Evolutionary conservation across 2,888 invertebrate species (phyloP), one percentile per base, ranked within the genome.

Genomic region (Nowickia ferox): DNA sequence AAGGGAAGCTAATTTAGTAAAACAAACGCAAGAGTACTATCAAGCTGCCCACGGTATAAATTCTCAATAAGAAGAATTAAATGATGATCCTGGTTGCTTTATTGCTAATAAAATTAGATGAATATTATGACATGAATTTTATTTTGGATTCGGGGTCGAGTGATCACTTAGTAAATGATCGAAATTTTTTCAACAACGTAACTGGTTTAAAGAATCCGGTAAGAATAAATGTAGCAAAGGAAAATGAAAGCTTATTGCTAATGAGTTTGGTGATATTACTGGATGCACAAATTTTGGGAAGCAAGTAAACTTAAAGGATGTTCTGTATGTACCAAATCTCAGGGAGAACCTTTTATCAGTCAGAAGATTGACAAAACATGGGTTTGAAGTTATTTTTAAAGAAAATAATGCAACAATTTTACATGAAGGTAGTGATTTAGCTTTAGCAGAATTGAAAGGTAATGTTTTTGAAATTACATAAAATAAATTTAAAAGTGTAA

Each of bases 101-200:
- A 71, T 71, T 42, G 40, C 55, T 55, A 57, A 71, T 44, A 55
- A 55, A 44, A n/a, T n/a, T 38, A 40, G 11, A 22, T 57, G 30
- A 44, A 44, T 15, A 63, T 44, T 44, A 63, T 63, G 13, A 38
- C 10, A 69, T 69, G 48, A 9, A 17, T 53, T 71, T 71, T 55
- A 57, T 57, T 44, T 71, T 71, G 42, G 71, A 57, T 55, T 71
- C 71, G 17, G 71, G 53, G 19, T 55, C 19, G 11, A 69, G 69
- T 40, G 69, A 55, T 69, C 53, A 69, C 22, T 42, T 69, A n/a
- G 19, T 55, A 17, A 69, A 69, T 55, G 55, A 65, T 22, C 42
- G 63, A 44, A 44, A 44, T n/a, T 44, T 63, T 11, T 63, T 44
- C 17, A 19, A 44, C 15, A 63, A 42, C 13, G 44, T 17, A 63